Percentiles rank a stretch among this genome's conserved stretches.
These are phyloP conservation scores for Lepidocolaptes lacrymiger DNA, from an alignment of 2,797 vertebrate genomes.

Conservation along the genomic window DNA sequence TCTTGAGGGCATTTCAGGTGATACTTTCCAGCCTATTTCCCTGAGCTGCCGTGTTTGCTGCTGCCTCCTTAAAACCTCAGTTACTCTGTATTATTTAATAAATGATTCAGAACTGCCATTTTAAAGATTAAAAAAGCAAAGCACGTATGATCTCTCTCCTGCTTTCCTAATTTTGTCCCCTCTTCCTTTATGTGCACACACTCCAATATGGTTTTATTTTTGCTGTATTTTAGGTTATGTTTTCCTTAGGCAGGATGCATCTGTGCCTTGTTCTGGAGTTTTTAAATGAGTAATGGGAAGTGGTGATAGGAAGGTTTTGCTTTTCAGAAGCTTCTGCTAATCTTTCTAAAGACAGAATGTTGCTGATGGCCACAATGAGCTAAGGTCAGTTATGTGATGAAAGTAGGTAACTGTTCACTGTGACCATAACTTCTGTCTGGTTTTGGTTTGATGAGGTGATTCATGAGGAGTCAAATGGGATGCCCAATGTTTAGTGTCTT, in stretches of 20 bases:
- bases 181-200: neutral
- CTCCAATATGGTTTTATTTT: neutral
- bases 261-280: neutral
- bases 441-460: neutral
- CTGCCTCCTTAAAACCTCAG: neutral
- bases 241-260: neutral
- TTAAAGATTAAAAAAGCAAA: neutral
- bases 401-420: neutral
- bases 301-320: neutral
- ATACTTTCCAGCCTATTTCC: conserved; percentile 10
- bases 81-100: neutral
- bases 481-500: rapidly evolving
- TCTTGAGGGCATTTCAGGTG: neutral
- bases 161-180: neutral
- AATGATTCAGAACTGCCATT: neutral
- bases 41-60: neutral
- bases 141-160: rapidly evolving
- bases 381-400: neutral
- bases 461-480: neutral
- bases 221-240: neutral
- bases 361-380: neutral
- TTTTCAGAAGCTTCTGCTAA: neutral
- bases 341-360: neutral
- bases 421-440: neutral
- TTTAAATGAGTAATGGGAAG: neutral